These are phyloP conservation scores for Drosophila busckii DNA, from an alignment of 1,140 invertebrate genomes.

Conservation along the genomic window DNA sequence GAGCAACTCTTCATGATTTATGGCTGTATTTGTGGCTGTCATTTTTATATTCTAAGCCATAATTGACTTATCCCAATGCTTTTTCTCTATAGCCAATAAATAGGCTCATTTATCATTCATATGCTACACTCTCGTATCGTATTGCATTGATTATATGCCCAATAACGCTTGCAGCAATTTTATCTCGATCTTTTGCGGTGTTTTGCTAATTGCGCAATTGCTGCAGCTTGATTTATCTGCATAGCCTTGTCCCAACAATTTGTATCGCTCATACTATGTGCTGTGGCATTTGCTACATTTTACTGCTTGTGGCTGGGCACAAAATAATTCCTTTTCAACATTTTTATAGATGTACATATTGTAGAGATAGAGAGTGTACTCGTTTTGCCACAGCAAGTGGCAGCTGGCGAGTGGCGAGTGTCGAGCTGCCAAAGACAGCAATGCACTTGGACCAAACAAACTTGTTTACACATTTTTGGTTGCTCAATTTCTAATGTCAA, in stretches of 20 bases:
- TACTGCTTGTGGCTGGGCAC: background rate
- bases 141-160: constrained; percentile 1
- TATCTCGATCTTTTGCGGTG: constrained; percentile 4
- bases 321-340: constrained; percentile 48
- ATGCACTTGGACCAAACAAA: constrained; percentile 65
- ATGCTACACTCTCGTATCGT: constrained; percentile 2
- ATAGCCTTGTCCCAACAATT: constrained; percentile 33
- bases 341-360: constrained; percentile 17
- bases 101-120: constrained; percentile 33
- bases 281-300: constrained; percentile 38
- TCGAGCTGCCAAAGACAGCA: constrained; percentile 52
- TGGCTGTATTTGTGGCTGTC: constrained; percentile 18
- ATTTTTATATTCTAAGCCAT: constrained; percentile 17
- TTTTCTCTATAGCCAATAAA: background rate
- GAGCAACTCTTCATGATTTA: constrained; percentile 28
- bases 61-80: constrained; percentile 22
- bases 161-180: background rate
- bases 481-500: constrained; percentile 75
- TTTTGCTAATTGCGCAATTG: constrained; percentile 40
- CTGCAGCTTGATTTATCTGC: constrained; percentile 46
- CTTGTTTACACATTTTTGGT: constrained; percentile 75
- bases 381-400: too few relatives aligned
- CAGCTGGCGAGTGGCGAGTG: constrained; percentile 26
- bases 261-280: constrained; percentile 55
- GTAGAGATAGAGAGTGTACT: constrained; percentile 5